Evolutionary conservation across 2,888 invertebrate species (phyloP).

Genomic region (Zootermopsis nevadensis): DNA sequence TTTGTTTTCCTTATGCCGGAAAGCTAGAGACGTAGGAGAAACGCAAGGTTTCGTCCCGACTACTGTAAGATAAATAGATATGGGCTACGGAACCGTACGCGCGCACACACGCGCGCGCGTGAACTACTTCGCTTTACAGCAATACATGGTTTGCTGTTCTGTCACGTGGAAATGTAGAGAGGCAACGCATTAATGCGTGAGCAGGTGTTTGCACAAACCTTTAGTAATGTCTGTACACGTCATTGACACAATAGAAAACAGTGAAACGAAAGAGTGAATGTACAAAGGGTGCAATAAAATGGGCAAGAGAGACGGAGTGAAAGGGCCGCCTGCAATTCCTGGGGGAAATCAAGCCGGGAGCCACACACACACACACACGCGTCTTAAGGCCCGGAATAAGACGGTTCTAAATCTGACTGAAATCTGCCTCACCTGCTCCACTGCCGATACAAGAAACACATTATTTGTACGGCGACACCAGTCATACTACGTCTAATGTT

Average conservation of each 20-base stretch:
- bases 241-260: conserved; percentile 11
- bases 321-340: conserved; percentile 40
- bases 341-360: conserved; percentile 48
- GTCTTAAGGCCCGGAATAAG: conserved; percentile 23
- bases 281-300: not conserved
- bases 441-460: not conserved
- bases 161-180: not conserved
- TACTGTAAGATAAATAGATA: too few species aligned
- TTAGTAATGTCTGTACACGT: not conserved
- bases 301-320: conserved; percentile 25
- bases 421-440: not conserved
- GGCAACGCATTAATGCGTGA: not conserved
- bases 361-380: not conserved
- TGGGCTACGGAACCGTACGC: too few species aligned
- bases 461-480: too few species aligned
- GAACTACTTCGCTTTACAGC: not conserved
- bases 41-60: too few species aligned
- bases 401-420: conserved; percentile 42
- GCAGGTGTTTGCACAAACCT: not conserved
- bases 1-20: too few species aligned
- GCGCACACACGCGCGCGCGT: too few species aligned
- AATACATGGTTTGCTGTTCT: not conserved
- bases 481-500: too few species aligned
- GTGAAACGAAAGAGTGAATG: not conserved
- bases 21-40: too few species aligned